These are phyloP conservation scores for Haemorhous mexicanus DNA, from an alignment of 2,113 vertebrate species.

Conservation along the genomic window DNA sequence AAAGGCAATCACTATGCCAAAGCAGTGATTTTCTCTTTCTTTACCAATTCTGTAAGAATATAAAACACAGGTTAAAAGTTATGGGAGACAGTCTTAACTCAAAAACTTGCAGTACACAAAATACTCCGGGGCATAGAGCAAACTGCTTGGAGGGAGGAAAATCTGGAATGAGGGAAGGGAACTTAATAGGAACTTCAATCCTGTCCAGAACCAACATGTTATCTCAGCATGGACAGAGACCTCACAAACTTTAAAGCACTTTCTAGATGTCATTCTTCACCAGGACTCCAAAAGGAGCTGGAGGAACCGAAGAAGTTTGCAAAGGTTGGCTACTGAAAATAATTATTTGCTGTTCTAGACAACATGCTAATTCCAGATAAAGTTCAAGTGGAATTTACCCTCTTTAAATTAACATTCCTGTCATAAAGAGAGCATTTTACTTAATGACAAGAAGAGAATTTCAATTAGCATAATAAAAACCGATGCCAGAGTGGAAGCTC, in stretches of 20 bases:
- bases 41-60: neutral
- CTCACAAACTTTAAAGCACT: neutral
- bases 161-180: neutral
- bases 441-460: neutral
- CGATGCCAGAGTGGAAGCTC: neutral
- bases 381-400: neutral
- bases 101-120: neutral
- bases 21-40: neutral
- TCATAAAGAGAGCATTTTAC: neutral
- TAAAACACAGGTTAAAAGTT: neutral
- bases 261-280: neutral
- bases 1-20: neutral
- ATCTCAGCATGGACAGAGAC: neutral
- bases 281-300: neutral
- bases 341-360: neutral
- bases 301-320: neutral
- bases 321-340: neutral
- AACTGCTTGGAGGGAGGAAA: neutral
- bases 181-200: neutral
- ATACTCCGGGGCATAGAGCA: accelerated
- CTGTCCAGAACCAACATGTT: neutral
- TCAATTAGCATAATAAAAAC: neutral
- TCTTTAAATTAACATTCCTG: neutral
- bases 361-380: neutral
- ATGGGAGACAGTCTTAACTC: neutral